phyloP scores from a whole-genome alignment of 2,113 vertebrate genomes.

The Asarcornis scutulata region DNA sequence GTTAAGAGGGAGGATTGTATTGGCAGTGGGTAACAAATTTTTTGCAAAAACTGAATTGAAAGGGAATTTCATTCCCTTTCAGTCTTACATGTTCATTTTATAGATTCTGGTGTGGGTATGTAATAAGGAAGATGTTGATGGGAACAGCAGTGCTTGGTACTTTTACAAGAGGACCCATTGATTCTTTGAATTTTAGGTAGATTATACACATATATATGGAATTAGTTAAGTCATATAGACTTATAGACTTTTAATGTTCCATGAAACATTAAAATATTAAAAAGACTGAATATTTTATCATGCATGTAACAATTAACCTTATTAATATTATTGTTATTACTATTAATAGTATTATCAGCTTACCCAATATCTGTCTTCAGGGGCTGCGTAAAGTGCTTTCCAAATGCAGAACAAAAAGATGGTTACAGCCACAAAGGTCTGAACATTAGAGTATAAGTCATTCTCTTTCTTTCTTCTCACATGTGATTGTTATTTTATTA shows the following conservation, averaged over 20 bases:
- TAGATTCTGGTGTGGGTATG: background rate
- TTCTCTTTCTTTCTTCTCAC: background rate
- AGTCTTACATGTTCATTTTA: background rate
- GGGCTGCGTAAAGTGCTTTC: background rate
- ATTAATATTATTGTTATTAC: background rate
- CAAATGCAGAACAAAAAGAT: background rate
- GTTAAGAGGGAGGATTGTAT: background rate
- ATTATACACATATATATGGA: background rate
- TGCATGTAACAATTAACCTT: background rate
- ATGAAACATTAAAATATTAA: background rate
- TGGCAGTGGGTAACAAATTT: background rate
- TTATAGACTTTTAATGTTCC: too few relatives aligned
- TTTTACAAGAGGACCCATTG: background rate
- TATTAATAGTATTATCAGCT: background rate
- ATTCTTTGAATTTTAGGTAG: background rate
- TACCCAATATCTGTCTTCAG: background rate
- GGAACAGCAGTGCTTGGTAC: background rate
- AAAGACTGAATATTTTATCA: background rate
- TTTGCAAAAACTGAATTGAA: background rate
- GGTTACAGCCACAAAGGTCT: background rate
- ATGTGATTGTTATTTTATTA: background rate
- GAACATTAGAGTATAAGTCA: background rate
- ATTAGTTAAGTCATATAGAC: background rate
- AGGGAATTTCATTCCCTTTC: background rate
- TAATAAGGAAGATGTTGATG: background rate